phyloP scores from a whole-genome alignment of 2,888 invertebrate species.

The Dyspetes luteomarginatus region DNA sequence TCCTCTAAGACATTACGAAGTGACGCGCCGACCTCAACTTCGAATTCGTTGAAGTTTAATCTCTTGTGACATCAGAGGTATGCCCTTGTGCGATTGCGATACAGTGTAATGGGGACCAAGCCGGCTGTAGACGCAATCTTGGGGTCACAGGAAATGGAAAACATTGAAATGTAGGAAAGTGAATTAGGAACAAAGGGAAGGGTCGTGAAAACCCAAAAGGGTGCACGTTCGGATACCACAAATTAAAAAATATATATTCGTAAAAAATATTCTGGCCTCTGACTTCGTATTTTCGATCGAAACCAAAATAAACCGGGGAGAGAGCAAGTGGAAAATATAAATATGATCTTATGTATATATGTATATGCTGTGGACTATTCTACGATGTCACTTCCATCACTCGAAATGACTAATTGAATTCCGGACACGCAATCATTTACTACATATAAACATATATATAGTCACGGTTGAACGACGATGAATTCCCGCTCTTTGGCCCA shows the following conservation, averaged over 20 bases:
- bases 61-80: too few relatives aligned
- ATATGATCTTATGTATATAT: background rate
- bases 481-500: constrained; percentile 58
- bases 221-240: too few relatives aligned
- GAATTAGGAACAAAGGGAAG: too few relatives aligned
- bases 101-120: too few relatives aligned
- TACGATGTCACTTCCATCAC: background rate
- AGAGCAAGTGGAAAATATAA: background rate
- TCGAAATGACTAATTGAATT: constrained; percentile 54
- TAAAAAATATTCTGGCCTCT: too few relatives aligned
- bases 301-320: background rate
- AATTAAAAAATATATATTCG: too few relatives aligned
- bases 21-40: background rate
- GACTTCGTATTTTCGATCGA: background rate
- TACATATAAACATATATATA: constrained; percentile 31
- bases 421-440: constrained; percentile 35
- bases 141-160: too few relatives aligned
- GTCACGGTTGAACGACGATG: constrained; percentile 21
- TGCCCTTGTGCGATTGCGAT: too few relatives aligned
- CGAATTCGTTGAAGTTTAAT: too few relatives aligned
- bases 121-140: too few relatives aligned
- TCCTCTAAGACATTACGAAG: constrained; percentile 5
- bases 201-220: too few relatives aligned
- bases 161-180: too few relatives aligned
- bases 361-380: background rate